Evolutionary conservation across 92 coral and sea anemone genomes (phyloP), one percentile per base, ranked within the genome.

Genomic region (Porites cylindrica): DNA sequence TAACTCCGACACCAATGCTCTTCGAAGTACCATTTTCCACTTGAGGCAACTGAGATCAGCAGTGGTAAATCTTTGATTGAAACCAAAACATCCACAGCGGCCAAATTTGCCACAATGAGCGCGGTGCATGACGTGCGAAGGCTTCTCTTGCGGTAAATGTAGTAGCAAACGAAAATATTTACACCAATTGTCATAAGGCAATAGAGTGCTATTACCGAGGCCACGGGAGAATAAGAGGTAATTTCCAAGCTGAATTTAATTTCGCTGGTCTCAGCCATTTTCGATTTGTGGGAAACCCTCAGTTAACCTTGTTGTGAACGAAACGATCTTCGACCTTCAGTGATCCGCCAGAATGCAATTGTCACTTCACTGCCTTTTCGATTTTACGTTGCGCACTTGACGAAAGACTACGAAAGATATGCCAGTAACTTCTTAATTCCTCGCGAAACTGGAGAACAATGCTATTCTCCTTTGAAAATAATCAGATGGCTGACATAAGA

Each of bases 1-100:
- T 95, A 93, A 21, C 97, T 93, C 10, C 97, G 94, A 83, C 99
- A 97, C 99, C 99, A 97, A 79, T 97, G 96, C 76, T 96, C 96
- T 61, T 97, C 98, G 81, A 97, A 97, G 87, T 95, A 97, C 99
- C 99, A 97, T 54, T 94, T 93, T 72, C 98, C 96, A 66, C 90
- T 82, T 63, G 90, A 75, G 62, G 90, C 90, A 65, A 97, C 98
- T 10, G 99, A 92, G 62, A 97, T 68, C 43, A 97, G 88, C 43
- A 93, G 90, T 3, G 99, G 99, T 8, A 95, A 79, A 85, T 97
- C 99, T 88, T 97, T 97, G 86, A 97, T 92, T 13, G 99, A 91
- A 62, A 97, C 98, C 70, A 97, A 89, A 66, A 97, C 92, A 75
- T 97, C 99, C 21, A 97, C 98, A 14, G 96, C 96, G 8, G 99